Evolutionary conservation across 2,888 invertebrate genomes (phyloP).

Genomic region (Drosophila pegasa): DNA sequence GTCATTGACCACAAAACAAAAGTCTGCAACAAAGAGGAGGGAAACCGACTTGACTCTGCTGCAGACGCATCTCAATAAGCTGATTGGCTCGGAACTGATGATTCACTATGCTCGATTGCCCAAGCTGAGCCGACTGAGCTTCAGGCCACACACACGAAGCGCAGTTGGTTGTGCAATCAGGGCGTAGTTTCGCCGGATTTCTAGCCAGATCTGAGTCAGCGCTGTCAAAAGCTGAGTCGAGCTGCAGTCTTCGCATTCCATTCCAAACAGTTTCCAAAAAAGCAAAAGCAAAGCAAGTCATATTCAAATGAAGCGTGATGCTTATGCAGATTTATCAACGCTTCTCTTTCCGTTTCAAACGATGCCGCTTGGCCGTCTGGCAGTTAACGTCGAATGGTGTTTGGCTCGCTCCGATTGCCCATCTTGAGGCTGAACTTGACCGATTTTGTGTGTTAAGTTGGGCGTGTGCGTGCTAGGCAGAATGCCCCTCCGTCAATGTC

Average conservation of each 20-base stretch:
- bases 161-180: constrained; percentile 35
- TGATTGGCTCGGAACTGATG: constrained; percentile 64
- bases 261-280: neutral
- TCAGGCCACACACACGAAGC: constrained; percentile 26
- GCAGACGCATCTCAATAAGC: constrained; percentile 43
- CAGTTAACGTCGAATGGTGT: constrained; percentile 40
- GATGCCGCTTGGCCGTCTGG: constrained; percentile 23
- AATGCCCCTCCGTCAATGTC: constrained; percentile 47
- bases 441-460: constrained; percentile 51
- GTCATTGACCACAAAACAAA: constrained; percentile 67
- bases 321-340: constrained; percentile 53
- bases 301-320: constrained; percentile 56
- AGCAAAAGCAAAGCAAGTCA: constrained; percentile 15
- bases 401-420: constrained; percentile 29
- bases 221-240: constrained; percentile 3
- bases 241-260: constrained; percentile 31
- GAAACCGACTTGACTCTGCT: constrained; percentile 22
- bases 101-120: constrained; percentile 52
- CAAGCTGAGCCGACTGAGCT: constrained; percentile 10
- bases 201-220: constrained; percentile 27
- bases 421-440: constrained; percentile 66
- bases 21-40: constrained; percentile 25
- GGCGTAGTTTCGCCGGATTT: constrained; percentile 19
- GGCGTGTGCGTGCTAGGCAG: constrained; percentile 40
- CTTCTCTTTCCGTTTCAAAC: constrained; percentile 24